These are phyloP conservation scores for Urosaurus nigricauda DNA, from an alignment of 2,797 vertebrate species.

Conservation along the genomic window DNA sequence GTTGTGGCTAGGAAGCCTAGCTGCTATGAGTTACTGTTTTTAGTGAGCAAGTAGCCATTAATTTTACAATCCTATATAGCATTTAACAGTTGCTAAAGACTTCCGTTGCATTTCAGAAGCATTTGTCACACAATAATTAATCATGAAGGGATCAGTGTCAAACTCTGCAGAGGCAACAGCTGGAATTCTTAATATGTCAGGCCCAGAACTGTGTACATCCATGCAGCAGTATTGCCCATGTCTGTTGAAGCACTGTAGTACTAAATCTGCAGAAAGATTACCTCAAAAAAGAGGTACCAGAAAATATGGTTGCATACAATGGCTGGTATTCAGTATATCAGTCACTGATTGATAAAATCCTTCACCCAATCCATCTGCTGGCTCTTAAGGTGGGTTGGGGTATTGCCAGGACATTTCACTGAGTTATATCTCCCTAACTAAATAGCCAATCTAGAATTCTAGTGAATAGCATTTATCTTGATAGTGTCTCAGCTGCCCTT, in stretches of 20 bases:
- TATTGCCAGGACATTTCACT: too few species aligned
- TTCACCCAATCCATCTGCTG: too few species aligned
- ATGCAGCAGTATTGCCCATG: neutral
- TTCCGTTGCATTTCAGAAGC: slow-evolving; percentile 1
- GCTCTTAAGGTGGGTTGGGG: too few species aligned
- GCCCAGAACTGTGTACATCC: neutral
- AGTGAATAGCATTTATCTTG: neutral
- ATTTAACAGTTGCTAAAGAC: slow-evolving; percentile 24
- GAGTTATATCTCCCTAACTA: too few species aligned
- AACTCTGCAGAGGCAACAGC: neutral
- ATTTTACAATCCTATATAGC: neutral
- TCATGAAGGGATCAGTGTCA: neutral
- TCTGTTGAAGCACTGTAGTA: neutral
- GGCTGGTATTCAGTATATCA: neutral
- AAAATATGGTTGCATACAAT: too few species aligned
- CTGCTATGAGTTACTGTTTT: slow-evolving; percentile 26
- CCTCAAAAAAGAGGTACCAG: neutral
- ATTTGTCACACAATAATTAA: slow-evolving; percentile 3
- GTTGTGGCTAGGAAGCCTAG: slow-evolving; percentile 14
- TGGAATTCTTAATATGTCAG: neutral
- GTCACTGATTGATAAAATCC: neutral
- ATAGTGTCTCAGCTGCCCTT: neutral
- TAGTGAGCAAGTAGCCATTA: slow-evolving; percentile 17
- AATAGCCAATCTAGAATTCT: too few species aligned
- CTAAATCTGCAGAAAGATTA: neutral